These are phyloP conservation scores for Chiroxiphia lanceolata DNA, from an alignment of 2,797 vertebrate genomes.

Conservation along the genomic window DNA sequence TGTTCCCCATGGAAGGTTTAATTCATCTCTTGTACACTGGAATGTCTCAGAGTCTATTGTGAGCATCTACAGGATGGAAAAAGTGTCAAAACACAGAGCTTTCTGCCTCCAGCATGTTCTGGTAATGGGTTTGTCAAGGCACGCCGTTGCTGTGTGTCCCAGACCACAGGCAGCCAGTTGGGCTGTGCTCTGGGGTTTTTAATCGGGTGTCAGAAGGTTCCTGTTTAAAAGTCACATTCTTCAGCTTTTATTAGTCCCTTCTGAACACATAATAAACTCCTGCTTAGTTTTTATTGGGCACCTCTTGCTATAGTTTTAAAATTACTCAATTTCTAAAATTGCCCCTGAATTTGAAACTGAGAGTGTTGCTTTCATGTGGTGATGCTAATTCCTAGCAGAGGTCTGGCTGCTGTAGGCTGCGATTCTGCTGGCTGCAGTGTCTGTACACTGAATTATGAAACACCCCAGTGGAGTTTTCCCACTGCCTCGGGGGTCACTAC, in stretches of 20 bases:
- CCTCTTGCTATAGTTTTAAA: background rate
- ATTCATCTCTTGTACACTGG: background rate
- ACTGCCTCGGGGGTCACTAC: rapidly evolving
- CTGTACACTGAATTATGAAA: background rate
- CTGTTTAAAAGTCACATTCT: background rate
- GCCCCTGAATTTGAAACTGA: background rate
- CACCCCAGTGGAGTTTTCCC: background rate
- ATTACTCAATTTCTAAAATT: background rate
- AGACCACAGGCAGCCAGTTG: rapidly evolving
- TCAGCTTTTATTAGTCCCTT: background rate
- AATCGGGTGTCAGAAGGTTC: background rate
- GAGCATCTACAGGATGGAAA: background rate
- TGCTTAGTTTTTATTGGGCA: background rate
- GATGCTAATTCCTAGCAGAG: background rate
- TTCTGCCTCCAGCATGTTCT: background rate
- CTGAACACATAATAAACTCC: background rate
- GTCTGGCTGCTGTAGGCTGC: background rate
- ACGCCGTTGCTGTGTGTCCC: background rate
- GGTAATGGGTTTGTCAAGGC: background rate
- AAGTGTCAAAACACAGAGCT: background rate
- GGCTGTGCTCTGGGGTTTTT: background rate
- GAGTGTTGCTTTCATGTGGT: background rate
- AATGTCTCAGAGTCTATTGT: rapidly evolving
- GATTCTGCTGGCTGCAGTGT: background rate
- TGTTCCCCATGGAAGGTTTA: background rate